phyloP scores from a whole-genome alignment of 2,888 invertebrate genomes.

The Ophion costatus region DNA sequence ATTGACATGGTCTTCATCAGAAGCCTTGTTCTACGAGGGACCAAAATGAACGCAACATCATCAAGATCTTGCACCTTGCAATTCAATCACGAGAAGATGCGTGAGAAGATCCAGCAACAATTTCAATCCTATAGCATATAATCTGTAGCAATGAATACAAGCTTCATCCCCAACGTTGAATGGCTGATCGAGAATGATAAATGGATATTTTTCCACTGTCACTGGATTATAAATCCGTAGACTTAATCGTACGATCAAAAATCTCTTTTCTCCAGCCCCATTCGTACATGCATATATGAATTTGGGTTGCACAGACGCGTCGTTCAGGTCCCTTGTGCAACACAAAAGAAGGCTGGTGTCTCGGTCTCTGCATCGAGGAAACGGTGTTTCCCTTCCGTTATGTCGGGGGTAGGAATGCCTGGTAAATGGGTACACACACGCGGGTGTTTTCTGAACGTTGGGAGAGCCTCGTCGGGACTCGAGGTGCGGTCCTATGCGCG shows the following conservation, averaged over 20 bases:
- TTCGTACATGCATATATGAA: background rate
- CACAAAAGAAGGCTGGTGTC: slow-evolving; percentile 43
- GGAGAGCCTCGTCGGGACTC: slow-evolving; percentile 18
- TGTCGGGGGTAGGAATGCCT: slow-evolving; percentile 43
- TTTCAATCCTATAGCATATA: background rate
- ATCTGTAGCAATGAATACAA: slow-evolving; percentile 15
- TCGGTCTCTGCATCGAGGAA: slow-evolving; percentile 37
- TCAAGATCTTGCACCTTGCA: background rate
- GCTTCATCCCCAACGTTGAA: slow-evolving; percentile 14
- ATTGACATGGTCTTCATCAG: too few species aligned
- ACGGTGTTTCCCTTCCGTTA: slow-evolving; percentile 58
- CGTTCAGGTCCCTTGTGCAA: slow-evolving; percentile 10
- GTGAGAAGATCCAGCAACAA: slow-evolving; percentile 43
- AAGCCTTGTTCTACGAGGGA: too few species aligned
- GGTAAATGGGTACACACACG: background rate
- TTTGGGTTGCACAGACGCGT: slow-evolving; percentile 11
- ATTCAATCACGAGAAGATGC: slow-evolving; percentile 12
- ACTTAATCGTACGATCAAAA: slow-evolving; percentile 56
- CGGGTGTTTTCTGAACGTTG: background rate
- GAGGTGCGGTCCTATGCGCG: slow-evolving; percentile 18
- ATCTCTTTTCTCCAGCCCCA: slow-evolving; percentile 27
- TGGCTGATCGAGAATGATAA: slow-evolving; percentile 53
- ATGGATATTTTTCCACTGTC: slow-evolving; percentile 45
- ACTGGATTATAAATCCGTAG: slow-evolving; percentile 59
- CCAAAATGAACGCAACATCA: background rate